Conservation (phyloP, 2,797 vertebrate species). For the Artibeus jamaicensis region DNA sequence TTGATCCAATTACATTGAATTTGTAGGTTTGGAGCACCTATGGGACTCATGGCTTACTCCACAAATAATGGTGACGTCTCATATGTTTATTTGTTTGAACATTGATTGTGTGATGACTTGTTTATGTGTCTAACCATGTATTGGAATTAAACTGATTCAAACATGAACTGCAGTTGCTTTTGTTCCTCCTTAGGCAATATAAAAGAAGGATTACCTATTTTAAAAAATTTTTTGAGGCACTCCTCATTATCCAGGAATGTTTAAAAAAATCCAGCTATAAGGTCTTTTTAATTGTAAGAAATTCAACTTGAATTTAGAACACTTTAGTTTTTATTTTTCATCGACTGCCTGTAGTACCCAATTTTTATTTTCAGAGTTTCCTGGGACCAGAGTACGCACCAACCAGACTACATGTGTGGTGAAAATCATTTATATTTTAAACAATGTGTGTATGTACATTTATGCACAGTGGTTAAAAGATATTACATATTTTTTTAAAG, state of each 20-base stretch:
- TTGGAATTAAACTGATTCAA: conserved; percentile 22
- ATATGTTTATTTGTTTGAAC: not conserved
- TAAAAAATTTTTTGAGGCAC: not conserved
- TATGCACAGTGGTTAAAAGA: not conserved
- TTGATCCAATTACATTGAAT: conserved; percentile 6
- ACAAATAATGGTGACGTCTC: not conserved
- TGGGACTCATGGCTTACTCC: not conserved
- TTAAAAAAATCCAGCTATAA: not conserved
- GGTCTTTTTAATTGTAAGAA: conserved; percentile 6
- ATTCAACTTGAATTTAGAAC: conserved; percentile 8
- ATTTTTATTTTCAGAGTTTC: not conserved
- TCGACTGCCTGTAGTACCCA: not conserved
- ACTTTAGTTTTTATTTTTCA: conserved; percentile 13
- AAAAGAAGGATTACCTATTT: not conserved
- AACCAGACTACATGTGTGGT: not conserved
- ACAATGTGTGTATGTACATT: not conserved
- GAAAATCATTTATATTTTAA: conserved; percentile 37
- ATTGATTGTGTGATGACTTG: conserved; percentile 3
- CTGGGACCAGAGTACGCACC: not conserved
- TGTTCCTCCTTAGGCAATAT: not conserved
- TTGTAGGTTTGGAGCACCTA: not conserved
- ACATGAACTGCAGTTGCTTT: conserved; percentile 8
- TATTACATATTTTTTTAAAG: no score
- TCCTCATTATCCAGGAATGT: not conserved
- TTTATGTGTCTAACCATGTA: not conserved